These are phyloP conservation scores for Acanthurus tractus DNA, from an alignment of 2,797 vertebrate species.

Conservation along the genomic window DNA sequence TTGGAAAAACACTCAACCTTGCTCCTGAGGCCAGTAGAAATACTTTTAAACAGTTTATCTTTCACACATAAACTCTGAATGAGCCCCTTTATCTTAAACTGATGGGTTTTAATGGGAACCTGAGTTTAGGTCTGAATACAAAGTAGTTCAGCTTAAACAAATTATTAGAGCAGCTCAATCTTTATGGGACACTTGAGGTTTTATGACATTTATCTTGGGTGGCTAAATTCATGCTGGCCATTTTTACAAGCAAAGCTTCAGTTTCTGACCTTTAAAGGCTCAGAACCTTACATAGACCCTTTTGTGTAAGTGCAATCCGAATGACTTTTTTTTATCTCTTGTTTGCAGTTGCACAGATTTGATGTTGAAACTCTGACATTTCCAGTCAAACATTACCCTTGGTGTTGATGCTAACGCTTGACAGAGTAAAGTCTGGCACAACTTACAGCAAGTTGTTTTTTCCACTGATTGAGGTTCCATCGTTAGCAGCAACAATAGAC, in stretches of 20 bases:
- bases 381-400: conserved; percentile 57
- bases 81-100: conserved; percentile 18
- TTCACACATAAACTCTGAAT: conserved; percentile 45
- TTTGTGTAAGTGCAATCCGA: conserved; percentile 18
- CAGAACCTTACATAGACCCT: conserved; percentile 20
- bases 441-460: conserved; percentile 56
- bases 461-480: conserved; percentile 56
- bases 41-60: conserved; percentile 59
- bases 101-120: conserved; percentile 42
- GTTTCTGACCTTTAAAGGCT: conserved; percentile 74
- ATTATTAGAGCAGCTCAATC: conserved; percentile 35
- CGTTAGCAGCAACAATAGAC: conserved; percentile 52
- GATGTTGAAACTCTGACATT: conserved; percentile 45
- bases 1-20: conserved; percentile 50
- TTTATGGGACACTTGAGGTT: conserved; percentile 62
- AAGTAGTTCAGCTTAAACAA: conserved; percentile 52
- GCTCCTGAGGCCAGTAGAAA: conserved; percentile 13
- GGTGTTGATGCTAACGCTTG: conserved; percentile 32
- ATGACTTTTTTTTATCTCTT: conserved; percentile 44
- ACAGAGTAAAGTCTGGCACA: conserved; percentile 41
- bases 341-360: conserved; percentile 47
- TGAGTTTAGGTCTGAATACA: conserved; percentile 46
- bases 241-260: conserved; percentile 52
- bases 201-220: conserved; percentile 61
- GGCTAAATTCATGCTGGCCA: conserved; percentile 34